These are phyloP conservation scores for Cyrtodaria siliqua DNA, from an alignment of 2,888 invertebrate species.

Conservation along the genomic window DNA sequence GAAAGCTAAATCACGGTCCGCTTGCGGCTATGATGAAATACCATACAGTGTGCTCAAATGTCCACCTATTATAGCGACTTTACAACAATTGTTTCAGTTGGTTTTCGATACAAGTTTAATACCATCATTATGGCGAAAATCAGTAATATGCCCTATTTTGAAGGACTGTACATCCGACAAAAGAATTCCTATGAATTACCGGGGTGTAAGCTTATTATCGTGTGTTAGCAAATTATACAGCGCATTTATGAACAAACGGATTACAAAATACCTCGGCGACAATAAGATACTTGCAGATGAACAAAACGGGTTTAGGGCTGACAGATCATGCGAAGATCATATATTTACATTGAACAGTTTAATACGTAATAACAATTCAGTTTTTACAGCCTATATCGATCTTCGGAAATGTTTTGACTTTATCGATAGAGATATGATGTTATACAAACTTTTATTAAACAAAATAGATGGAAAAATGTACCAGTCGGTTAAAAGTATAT, in stretches of 20 bases:
- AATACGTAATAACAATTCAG: neutral
- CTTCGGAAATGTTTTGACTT: conserved; percentile 20
- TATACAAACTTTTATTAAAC: conserved; percentile 17
- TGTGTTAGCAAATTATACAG: conserved; percentile 27
- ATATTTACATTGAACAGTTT: conserved; percentile 27
- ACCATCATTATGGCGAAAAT: conserved; percentile 37
- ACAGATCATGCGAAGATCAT: conserved; percentile 43
- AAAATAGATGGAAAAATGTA: conserved; percentile 25
- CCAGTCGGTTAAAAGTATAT: conserved; percentile 18
- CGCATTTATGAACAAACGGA: conserved; percentile 21
- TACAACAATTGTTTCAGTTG: conserved; percentile 32
- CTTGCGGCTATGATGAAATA: conserved; percentile 14
- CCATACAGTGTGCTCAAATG: conserved; percentile 24
- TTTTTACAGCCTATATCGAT: conserved; percentile 24
- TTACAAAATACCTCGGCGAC: conserved; percentile 11
- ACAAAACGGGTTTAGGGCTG: conserved; percentile 34
- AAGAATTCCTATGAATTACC: conserved; percentile 48
- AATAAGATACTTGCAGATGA: conserved; percentile 26
- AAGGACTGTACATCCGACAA: conserved; percentile 25
- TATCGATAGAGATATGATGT: conserved; percentile 5
- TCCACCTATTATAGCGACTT: conserved; percentile 8
- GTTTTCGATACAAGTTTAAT: conserved; percentile 33
- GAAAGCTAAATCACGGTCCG: conserved; percentile 5
- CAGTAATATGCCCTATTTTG: conserved; percentile 33
- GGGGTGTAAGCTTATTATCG: conserved; percentile 35